Base-by-base conservation (phyloP, 2,888 invertebrate species). In the Monoplex corrugatus region DNA sequence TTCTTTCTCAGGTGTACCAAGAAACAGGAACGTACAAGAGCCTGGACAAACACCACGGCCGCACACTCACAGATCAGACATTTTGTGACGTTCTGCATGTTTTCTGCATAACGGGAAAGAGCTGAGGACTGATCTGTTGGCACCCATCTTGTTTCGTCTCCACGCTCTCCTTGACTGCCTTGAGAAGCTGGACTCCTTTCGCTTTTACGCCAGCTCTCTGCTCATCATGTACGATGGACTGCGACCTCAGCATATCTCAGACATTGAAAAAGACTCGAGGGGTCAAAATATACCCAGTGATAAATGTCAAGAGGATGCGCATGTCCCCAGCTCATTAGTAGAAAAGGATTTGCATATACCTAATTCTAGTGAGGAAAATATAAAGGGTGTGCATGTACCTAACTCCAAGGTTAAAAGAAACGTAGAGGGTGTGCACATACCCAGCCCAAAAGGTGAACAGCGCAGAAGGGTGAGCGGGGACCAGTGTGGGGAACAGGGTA, bases 171-270 rank as follows among this genome's bases (percentile, higher is more conserved):
- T 95, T 85, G 90, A 92, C 28, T 94, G 95, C 80, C 93, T 97
- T 19, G 92, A 95, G 82, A 94, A 95, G 68, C 96, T 96, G 90
- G 96, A 96, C 86, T 96, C 96, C 87, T 96, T 96, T 94, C 95
- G 97, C 23, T 97, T 97, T 93, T 97, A 97, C 94, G 97, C 97
- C 19, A 96, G 97, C 90, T 97, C 97, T 2, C 94, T 97, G 87
- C 95, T 97, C 2, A 95, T 97, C 87, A 96, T 97, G 91, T 97
- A 97, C 92, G 97, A 97, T 92, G 97, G 97, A 28, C 43, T 43
- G n/a, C 19, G 32, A 6, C 43, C 43, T 23, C 43, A 80, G 68
- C 68, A 5, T 6, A 68, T n/a, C 8, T 68, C 68, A 78, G 78
- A 16, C 38, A 23, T 40, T 23, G 35, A 75, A 38, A 38, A 32